Percentiles rank a stretch among this genome's conserved stretches.
Conservation (phyloP, 2,888 invertebrate species). For the Andricus quercusramuli region DNA sequence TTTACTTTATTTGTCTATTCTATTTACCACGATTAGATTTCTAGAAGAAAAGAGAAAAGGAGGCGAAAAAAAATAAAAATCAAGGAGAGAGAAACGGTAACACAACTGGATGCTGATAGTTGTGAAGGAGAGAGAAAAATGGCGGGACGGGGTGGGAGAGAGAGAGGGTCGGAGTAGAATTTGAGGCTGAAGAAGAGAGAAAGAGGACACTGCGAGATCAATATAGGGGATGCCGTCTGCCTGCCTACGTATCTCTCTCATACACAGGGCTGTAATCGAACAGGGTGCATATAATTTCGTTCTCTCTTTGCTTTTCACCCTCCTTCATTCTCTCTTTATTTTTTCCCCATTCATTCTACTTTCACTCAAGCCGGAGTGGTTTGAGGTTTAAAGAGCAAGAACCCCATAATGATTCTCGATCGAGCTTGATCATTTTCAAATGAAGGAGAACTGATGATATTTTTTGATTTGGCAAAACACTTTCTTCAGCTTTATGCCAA, state of each 20-base stretch:
- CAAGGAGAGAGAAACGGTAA: constrained; percentile 40
- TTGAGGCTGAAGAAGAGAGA: constrained; percentile 46
- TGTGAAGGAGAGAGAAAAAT: constrained; percentile 45
- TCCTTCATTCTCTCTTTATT: neutral
- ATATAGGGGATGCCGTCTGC: constrained; percentile 59
- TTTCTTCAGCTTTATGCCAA: neutral
- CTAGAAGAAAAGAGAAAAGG: neutral
- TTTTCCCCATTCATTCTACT: neutral
- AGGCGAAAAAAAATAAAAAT: constrained; percentile 49
- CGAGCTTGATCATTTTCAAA: neutral
- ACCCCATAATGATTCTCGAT: neutral
- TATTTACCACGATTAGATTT: neutral
- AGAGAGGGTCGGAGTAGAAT: constrained; percentile 37
- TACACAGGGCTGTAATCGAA: constrained; percentile 34
- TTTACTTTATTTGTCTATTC: neutral
- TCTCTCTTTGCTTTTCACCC: neutral
- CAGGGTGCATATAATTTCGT: constrained; percentile 18
- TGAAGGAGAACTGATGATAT: neutral
- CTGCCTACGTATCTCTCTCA: constrained; percentile 46
- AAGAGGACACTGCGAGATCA: constrained; percentile 55
- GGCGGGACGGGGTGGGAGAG: constrained; percentile 46
- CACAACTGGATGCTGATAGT: neutral
- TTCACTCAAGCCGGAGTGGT: neutral
- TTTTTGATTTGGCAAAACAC: constrained; percentile 9
- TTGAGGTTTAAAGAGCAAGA: neutral